These are phyloP conservation scores for Patella depressa DNA, from an alignment of 2,888 invertebrate species.

Conservation along the genomic window DNA sequence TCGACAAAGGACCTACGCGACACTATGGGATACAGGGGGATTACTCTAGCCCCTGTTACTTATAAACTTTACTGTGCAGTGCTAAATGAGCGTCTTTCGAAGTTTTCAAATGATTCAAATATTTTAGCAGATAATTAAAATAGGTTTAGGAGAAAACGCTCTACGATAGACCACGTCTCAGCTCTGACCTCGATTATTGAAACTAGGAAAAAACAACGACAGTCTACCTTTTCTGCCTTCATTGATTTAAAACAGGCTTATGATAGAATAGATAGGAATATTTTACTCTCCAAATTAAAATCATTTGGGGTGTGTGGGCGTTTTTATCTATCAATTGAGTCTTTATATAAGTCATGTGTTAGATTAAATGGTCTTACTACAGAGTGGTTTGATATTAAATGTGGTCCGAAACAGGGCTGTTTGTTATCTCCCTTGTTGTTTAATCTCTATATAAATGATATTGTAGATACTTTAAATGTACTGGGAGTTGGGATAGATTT, in stretches of 20 bases:
- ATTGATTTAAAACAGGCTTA: slow-evolving; percentile 14
- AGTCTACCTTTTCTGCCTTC: slow-evolving; percentile 2
- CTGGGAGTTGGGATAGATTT: neutral
- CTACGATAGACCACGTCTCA: slow-evolving; percentile 25
- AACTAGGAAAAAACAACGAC: neutral
- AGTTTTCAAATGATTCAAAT: slow-evolving; percentile 21
- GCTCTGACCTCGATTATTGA: slow-evolving; percentile 19
- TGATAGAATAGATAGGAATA: slow-evolving; percentile 1
- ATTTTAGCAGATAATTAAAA: slow-evolving; percentile 29
- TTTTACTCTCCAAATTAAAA: neutral
- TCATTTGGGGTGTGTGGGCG: neutral
- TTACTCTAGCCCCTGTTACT: slow-evolving; percentile 25
- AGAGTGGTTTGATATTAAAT: slow-evolving; percentile 6
- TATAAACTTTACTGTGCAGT: slow-evolving; percentile 33
- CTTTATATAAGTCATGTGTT: slow-evolving; percentile 14
- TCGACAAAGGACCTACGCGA: slow-evolving; percentile 24
- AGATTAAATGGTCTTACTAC: slow-evolving; percentile 1
- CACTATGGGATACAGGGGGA: slow-evolving; percentile 26
- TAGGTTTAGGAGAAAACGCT: slow-evolving; percentile 28
- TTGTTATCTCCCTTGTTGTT: slow-evolving; percentile 13
- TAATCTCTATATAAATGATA: slow-evolving; percentile 25
- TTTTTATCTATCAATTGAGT: neutral
- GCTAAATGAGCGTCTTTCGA: slow-evolving; percentile 27
- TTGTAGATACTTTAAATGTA: slow-evolving; percentile 22
- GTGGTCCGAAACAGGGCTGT: slow-evolving; percentile 16